These are phyloP conservation scores for Myathropa florea DNA, from an alignment of 2,888 invertebrate species.

Conservation along the genomic window DNA sequence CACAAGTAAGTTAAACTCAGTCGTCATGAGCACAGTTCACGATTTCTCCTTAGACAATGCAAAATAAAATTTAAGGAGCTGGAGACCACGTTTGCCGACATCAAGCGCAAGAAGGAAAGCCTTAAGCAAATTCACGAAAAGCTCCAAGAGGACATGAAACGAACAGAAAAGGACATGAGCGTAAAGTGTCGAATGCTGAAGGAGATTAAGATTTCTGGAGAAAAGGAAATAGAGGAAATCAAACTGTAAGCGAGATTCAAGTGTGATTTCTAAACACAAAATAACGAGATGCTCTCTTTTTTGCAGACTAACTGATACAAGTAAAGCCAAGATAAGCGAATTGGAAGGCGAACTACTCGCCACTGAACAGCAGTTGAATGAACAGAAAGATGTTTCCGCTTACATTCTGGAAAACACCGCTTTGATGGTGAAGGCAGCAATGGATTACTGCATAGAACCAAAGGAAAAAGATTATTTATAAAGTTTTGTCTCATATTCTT, in stretches of 20 bases:
- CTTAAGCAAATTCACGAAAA: constrained; percentile 17
- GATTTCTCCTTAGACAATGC: not conserved
- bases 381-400: constrained; percentile 62
- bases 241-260: constrained; percentile 19
- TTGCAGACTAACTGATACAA: constrained; percentile 19
- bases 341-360: constrained; percentile 55
- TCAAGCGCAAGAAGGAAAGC: constrained; percentile 11
- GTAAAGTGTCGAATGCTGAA: constrained; percentile 9
- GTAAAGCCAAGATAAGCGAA: constrained; percentile 16
- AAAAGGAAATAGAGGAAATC: constrained; percentile 27
- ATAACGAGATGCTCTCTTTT: not conserved
- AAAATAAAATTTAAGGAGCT: constrained; percentile 23
- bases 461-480: not conserved
- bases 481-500: not conserved
- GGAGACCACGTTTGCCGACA: constrained; percentile 11
- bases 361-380: constrained; percentile 41
- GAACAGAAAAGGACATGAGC: constrained; percentile 3
- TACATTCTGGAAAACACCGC: constrained; percentile 66
- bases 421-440: constrained; percentile 33
- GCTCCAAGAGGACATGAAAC: constrained; percentile 9
- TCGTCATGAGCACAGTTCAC: not conserved
- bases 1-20: constrained; percentile 23
- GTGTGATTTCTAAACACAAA: not conserved
- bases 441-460: constrained; percentile 6
- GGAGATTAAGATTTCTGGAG: constrained; percentile 31